phyloP scores from a whole-genome alignment of 92 coral and sea anemone species.

The Actinostola sp. region DNA sequence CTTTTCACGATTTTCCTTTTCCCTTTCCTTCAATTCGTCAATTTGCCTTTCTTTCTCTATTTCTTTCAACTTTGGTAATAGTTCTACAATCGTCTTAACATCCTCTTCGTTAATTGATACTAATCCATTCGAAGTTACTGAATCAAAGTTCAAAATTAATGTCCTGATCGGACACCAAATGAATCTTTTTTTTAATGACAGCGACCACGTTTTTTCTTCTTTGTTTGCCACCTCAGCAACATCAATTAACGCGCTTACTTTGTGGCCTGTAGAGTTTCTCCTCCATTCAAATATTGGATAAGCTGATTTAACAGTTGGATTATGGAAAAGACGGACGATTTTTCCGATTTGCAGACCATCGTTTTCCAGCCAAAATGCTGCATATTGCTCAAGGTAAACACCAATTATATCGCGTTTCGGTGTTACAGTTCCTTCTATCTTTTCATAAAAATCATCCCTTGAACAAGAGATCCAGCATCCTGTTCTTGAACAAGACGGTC shows the following conservation, averaged over 20 bases:
- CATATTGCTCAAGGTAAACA: conserved; percentile 13
- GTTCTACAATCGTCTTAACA: neutral
- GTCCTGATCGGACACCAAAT: neutral
- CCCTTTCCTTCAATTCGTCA: neutral
- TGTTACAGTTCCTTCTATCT: conserved; percentile 19
- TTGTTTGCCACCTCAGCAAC: neutral
- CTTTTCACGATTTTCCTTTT: neutral
- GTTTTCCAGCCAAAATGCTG: conserved; percentile 36
- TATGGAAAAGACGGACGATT: neutral
- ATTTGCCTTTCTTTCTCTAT: conserved; percentile 2
- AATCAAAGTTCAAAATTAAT: neutral
- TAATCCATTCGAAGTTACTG: neutral
- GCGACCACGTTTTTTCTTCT: neutral
- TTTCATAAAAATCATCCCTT: conserved; percentile 53
- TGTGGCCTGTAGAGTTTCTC: neutral
- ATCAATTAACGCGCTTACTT: neutral
- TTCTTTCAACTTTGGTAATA: neutral
- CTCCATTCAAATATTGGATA: neutral
- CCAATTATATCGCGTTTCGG: neutral
- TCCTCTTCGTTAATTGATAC: no score
- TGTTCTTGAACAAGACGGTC: conserved; percentile 45
- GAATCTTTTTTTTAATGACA: neutral
- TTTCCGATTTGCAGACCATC: neutral
- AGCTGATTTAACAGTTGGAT: neutral
- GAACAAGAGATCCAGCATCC: conserved; percentile 44